phyloP scores from a whole-genome alignment of 2,797 vertebrate genomes.

The Pteropus rufus region DNA sequence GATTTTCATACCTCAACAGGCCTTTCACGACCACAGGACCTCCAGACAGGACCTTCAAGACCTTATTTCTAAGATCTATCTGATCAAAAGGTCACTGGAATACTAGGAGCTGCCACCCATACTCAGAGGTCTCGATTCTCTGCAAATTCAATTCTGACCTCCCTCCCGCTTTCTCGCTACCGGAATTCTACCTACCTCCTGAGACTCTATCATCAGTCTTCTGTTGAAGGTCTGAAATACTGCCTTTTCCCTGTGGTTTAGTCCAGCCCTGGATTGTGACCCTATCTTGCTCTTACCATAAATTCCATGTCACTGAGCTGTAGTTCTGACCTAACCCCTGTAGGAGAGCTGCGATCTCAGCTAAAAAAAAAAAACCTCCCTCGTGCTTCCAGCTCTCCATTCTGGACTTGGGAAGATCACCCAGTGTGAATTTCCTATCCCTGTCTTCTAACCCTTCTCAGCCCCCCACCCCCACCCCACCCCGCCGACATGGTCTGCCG shows the following conservation, averaged over 20 bases:
- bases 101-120: not conserved
- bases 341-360: not conserved
- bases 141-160: not conserved
- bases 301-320: not conserved
- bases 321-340: not conserved
- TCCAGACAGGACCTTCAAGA: not conserved
- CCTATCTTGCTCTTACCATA: not conserved
- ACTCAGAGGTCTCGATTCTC: not conserved
- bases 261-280: not conserved
- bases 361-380: not conserved
- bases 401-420: not conserved
- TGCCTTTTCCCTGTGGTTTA: not conserved
- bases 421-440: not conserved
- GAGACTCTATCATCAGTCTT: not conserved
- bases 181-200: not conserved
- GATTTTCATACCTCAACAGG: not conserved
- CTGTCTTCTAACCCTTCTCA: not conserved
- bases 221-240: not conserved
- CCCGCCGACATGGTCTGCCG: not conserved
- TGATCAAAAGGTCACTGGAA: not conserved
- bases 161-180: fast-evolving
- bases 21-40: not conserved
- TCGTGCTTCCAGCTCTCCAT: not conserved
- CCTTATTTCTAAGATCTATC: not conserved
- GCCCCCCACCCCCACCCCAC: too few species aligned